These are phyloP conservation scores for Acridotheres tristis DNA, from an alignment of 2,797 vertebrate species.

Conservation along the genomic window DNA sequence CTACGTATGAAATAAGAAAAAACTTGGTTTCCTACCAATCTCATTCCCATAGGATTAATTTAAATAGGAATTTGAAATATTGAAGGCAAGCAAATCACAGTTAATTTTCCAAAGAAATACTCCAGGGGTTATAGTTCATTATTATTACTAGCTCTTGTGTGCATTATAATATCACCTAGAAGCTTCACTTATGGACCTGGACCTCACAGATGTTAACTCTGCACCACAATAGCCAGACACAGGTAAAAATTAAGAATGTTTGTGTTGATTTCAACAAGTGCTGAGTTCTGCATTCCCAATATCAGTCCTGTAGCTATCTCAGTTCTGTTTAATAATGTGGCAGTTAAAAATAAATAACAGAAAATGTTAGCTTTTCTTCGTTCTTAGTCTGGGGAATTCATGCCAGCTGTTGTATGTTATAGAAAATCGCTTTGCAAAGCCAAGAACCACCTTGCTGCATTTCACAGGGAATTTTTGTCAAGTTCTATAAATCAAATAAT, in stretches of 20 bases:
- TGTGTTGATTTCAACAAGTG: not conserved
- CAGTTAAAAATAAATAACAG: slow-evolving; percentile 17
- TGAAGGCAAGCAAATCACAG: not conserved
- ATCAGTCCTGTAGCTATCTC: not conserved
- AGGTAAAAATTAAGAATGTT: not conserved
- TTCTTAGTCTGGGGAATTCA: not conserved
- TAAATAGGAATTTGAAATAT: not conserved
- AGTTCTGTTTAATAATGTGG: not conserved
- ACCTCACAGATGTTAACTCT: not conserved
- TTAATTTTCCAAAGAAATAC: not conserved
- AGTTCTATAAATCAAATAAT: slow-evolving; percentile 6
- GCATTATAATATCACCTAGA: not conserved
- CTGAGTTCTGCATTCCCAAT: not conserved
- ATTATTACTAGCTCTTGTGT: not conserved
- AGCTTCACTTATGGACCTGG: not conserved
- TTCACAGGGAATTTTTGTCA: slow-evolving; percentile 42
- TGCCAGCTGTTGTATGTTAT: not conserved
- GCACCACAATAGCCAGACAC: not conserved
- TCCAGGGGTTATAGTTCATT: not conserved
- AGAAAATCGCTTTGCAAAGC: not conserved
- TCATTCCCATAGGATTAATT: not conserved
- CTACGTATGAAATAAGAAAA: not conserved
- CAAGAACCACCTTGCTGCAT: not conserved
- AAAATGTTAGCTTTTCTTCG: not conserved
- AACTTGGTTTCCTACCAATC: not conserved